Conservation (phyloP, 2,113 vertebrate species). For the Calidris pugnax region DNA sequence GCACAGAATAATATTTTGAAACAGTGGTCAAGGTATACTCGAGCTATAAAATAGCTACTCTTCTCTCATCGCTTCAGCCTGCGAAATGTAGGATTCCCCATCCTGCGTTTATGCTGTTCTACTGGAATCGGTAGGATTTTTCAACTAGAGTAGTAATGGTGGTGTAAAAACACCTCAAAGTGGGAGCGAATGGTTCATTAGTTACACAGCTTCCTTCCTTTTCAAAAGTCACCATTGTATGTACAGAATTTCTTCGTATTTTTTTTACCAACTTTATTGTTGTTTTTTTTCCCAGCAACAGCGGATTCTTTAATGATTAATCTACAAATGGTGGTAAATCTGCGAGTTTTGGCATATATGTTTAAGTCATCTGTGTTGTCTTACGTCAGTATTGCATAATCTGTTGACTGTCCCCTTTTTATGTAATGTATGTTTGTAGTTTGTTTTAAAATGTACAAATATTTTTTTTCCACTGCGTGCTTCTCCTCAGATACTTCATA, state of each 20-base stretch:
- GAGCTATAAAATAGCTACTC: fast-evolving
- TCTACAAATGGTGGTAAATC: not conserved
- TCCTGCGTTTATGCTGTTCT: fast-evolving
- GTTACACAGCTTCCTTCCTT: not conserved
- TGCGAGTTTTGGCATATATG: not conserved
- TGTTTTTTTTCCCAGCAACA: not conserved
- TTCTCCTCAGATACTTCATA: not conserved
- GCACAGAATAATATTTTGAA: not conserved
- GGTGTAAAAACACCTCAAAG: not conserved
- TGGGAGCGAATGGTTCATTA: not conserved
- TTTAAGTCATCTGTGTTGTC: not conserved
- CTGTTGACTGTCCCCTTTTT: slow-evolving; percentile 48
- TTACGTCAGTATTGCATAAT: slow-evolving; percentile 40
- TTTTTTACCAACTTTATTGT: not conserved
- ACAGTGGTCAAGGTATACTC: not conserved
- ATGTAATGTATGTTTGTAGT: slow-evolving; percentile 72
- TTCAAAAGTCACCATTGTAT: not conserved
- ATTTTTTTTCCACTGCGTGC: slow-evolving; percentile 44
- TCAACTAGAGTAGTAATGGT: not conserved
- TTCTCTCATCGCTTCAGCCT: not conserved
- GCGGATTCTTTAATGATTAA: not conserved
- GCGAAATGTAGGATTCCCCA: not conserved
- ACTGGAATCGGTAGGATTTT: not conserved
- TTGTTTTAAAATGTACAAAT: slow-evolving; percentile 65
- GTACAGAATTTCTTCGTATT: not conserved